A percentile compares a stretch with the other conserved stretches of the same genome.
These are phyloP conservation scores for Coccyzus lansbergi DNA, from an alignment of 2,797 vertebrate genomes.

Conservation along the genomic window DNA sequence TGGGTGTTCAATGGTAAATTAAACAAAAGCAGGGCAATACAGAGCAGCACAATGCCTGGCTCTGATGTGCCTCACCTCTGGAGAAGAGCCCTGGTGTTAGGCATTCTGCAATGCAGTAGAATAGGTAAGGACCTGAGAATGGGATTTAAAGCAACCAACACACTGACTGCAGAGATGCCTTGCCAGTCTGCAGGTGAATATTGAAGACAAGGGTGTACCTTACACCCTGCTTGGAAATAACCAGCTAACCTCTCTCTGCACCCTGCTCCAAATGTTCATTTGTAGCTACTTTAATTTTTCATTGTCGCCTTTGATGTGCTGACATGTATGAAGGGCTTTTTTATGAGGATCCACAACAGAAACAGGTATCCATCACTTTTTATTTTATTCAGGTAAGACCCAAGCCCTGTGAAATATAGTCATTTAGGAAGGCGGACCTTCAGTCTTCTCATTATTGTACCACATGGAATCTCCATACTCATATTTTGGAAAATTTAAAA, in stretches of 20 bases:
- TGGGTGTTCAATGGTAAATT: not conserved
- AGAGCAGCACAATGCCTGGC: not conserved
- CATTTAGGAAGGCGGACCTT: constrained; percentile 11
- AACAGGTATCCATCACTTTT: not conserved
- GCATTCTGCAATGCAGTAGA: not conserved
- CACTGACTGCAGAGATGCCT: not conserved
- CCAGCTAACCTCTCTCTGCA: not conserved
- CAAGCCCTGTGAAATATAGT: not conserved
- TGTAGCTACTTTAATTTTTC: not conserved
- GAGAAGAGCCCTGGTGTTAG: not conserved
- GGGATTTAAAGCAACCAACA: not conserved
- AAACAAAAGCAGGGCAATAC: not conserved
- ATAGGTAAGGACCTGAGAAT: not conserved
- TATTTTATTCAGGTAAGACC: not conserved
- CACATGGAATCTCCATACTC: constrained; percentile 34
- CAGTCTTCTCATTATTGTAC: not conserved
- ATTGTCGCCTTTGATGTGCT: not conserved
- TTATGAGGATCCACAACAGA: not conserved
- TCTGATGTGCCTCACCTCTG: not conserved
- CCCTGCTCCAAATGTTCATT: not conserved
- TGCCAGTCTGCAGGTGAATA: not conserved
- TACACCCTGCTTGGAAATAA: not conserved
- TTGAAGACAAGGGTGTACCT: not conserved
- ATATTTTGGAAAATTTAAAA: constrained; percentile 52
- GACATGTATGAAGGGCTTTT: not conserved